Conservation (phyloP, 1,140 invertebrate species). For the Polypedilum vanderplanki region DNA sequence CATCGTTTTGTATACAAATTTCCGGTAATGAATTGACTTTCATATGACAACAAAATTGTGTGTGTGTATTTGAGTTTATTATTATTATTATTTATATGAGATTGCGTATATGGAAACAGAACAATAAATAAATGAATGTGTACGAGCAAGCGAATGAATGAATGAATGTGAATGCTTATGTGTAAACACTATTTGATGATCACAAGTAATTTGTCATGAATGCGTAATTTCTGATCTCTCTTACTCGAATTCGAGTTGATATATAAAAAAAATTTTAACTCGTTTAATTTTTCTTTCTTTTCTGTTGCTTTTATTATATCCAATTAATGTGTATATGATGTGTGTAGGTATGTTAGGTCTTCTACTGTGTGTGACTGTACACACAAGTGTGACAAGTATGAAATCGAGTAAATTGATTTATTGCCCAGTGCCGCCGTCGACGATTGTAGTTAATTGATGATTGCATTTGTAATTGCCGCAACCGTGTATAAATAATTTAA, state of each 20-base stretch:
- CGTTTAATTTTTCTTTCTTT: constrained; percentile 15
- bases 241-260: not conserved
- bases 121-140: not conserved
- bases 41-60: not conserved
- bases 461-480: constrained; percentile 6
- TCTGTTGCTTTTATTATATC: constrained; percentile 19
- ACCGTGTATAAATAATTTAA: constrained; percentile 1
- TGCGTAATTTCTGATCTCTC: not conserved
- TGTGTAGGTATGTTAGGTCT: not conserved
- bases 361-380: not conserved
- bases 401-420: constrained; percentile 26
- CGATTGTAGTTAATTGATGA: too few relatives aligned
- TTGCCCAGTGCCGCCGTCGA: not conserved
- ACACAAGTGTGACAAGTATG: constrained; percentile 15
- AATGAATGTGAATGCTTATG: constrained; percentile 18
- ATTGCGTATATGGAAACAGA: not conserved
- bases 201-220: constrained; percentile 25
- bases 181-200: constrained; percentile 20
- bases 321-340: not conserved
- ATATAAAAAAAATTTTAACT: too few relatives aligned
- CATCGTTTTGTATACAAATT: constrained; percentile 15
- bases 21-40: constrained; percentile 16
- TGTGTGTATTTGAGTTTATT: not conserved
- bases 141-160: constrained; percentile 3
- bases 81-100: not conserved